Evolutionary conservation across 2,113 vertebrate species (phyloP), one percentile per base, ranked within the genome.

Genomic region (Hyla sarda): DNA sequence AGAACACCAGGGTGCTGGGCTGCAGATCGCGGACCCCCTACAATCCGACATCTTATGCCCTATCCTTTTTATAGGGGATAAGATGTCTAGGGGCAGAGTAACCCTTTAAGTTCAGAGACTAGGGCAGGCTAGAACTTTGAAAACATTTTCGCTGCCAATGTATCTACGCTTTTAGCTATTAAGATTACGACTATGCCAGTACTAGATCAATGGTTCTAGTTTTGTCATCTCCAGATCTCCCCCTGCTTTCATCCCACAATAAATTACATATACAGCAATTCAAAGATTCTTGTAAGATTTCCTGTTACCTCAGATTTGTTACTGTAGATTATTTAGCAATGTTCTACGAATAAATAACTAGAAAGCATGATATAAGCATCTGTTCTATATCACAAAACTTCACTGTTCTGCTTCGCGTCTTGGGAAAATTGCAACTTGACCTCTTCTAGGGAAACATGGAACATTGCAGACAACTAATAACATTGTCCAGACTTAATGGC

Each of bases 381-480:
- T 1, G 85, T 90, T 93, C 90, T 88, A 60, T 90, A 91, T 92
- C 91, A 90, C 90, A 92, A 23, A 89, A 91, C 91, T 60, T 74
- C 71, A 52, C 86, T 89, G 74, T 87, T 88, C 82, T 89, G 80
- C 76, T 83, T 83, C 50, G 41, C 79, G 73, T 89, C 94, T 90
- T 90, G 62, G 87, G 91, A 92, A 92, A 90, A 76, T 92, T 91
- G 54, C 76, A 67, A 88, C 73, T 87, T 88, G 90, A 93, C 92
- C 90, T 91, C 89, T 84, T 90, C 54, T 90, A 91, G 90, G 80
- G 90, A 82, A 17, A 90, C 86, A 87, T 88, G 87, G 88, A 89
- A 88, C 90, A 93, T 91, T 89, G 8, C 88, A 93, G 90, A 89
- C 90, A 92, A 90, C 88, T 89, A 88, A 82, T 89, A 88, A 88